phyloP scores from a whole-genome alignment of 2,113 vertebrate species.

The Otus sunia region DNA sequence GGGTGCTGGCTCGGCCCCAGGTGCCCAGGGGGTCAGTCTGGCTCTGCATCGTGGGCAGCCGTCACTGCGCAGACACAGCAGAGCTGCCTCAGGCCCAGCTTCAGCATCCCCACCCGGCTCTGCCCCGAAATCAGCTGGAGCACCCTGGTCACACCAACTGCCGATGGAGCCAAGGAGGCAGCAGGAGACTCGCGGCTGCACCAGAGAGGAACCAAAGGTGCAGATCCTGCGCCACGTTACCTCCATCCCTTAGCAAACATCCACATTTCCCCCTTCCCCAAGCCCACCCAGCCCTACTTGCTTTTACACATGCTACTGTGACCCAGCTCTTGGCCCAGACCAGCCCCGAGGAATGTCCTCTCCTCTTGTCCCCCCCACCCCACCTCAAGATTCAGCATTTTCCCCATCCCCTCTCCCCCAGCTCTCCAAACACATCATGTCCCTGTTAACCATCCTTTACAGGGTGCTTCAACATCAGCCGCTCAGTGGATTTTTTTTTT shows the following conservation, averaged over 20 bases:
- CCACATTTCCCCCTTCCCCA: background rate
- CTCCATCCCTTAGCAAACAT: background rate
- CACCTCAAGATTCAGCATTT: rapidly evolving
- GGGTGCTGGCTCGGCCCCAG: background rate
- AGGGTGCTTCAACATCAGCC: background rate
- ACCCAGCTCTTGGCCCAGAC: background rate
- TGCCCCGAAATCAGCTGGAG: background rate
- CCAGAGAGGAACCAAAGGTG: background rate
- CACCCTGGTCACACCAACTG: rapidly evolving
- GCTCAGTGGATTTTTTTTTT: background rate
- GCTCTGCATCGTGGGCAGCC: background rate
- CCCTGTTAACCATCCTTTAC: background rate
- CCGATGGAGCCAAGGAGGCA: background rate
- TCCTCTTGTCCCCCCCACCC: background rate
- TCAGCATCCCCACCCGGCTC: background rate
- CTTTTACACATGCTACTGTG: rapidly evolving
- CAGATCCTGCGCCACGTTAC: rapidly evolving
- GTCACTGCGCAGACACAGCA: background rate
- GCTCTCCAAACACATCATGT: rapidly evolving
- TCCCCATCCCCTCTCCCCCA: background rate
- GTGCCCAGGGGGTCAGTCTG: rapidly evolving
- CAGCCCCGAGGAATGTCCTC: rapidly evolving
- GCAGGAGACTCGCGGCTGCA: rapidly evolving
- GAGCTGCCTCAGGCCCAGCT: background rate
- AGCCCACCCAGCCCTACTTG: background rate